phyloP scores from a whole-genome alignment of 2,113 vertebrate genomes.

The Malaclemys terrapin region DNA sequence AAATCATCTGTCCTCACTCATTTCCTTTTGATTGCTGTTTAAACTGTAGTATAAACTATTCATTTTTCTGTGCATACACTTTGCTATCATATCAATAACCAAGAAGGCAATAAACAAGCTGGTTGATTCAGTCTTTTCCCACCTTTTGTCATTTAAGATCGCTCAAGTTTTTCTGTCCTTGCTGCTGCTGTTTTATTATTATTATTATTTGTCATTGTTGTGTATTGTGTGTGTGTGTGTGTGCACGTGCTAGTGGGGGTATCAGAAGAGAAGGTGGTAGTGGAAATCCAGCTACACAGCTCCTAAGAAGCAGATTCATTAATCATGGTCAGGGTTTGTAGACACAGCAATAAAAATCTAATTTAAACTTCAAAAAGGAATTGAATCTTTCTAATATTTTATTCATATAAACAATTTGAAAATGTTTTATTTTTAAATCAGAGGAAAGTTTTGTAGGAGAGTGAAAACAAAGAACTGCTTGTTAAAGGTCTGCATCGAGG shows the following conservation, averaged over 20 bases:
- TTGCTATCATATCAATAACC: neutral
- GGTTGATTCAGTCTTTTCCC: fast-evolving
- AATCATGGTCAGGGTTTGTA: neutral
- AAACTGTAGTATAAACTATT: neutral
- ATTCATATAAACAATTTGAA: neutral
- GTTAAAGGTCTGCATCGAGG: neutral
- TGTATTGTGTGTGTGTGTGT: neutral
- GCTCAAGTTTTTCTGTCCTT: neutral
- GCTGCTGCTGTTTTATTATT: fast-evolving
- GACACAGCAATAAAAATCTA: conserved; percentile 22
- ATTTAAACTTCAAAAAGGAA: conserved; percentile 27
- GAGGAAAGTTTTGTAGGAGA: neutral
- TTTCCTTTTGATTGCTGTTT: neutral
- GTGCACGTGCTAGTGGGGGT: fast-evolving
- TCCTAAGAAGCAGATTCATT: neutral
- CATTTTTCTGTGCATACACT: neutral
- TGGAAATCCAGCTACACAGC: neutral
- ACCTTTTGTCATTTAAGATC: neutral
- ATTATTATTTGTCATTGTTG: neutral
- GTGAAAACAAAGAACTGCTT: neutral
- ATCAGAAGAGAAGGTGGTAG: neutral
- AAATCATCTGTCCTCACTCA: neutral
- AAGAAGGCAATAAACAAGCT: fast-evolving
- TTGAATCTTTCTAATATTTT: neutral
- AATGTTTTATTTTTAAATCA: neutral